Conservation (phyloP, 2,797 vertebrate species). For the Galago senegalensis region DNA sequence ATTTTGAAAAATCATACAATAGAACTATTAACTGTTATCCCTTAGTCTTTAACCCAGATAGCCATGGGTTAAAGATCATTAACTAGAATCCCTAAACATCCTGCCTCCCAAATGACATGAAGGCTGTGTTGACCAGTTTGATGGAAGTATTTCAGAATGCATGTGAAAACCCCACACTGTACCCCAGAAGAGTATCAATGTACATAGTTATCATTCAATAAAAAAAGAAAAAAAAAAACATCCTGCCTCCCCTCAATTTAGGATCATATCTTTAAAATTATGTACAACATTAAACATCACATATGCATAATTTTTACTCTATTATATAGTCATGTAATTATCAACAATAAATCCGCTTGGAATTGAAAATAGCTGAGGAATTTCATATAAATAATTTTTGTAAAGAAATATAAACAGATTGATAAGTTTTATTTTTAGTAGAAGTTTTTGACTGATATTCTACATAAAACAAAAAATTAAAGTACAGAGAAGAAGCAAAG, state of each 20-base stretch:
- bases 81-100: not conserved
- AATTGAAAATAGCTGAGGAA: slow-evolving; percentile 25
- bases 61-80: not conserved
- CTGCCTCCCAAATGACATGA: no score
- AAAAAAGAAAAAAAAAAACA: not conserved
- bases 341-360: not conserved
- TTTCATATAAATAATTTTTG: slow-evolving; percentile 3
- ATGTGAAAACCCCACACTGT: no score
- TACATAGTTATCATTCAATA: no score
- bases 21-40: not conserved
- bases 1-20: slow-evolving; percentile 33
- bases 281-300: not conserved
- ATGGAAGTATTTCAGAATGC: no score
- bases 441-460: not conserved
- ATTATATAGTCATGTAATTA: not conserved
- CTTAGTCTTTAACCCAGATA: slow-evolving; percentile 3
- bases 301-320: not conserved
- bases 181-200: no score
- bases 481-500: not conserved
- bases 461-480: not conserved
- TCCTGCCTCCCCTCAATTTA: not conserved
- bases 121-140: no score
- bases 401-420: slow-evolving; percentile 44
- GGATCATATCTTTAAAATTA: not conserved
- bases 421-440: slow-evolving; percentile 1